Evolutionary conservation across 1,140 invertebrate genomes (phyloP).

Genomic region (Cherax quadricarinatus): DNA sequence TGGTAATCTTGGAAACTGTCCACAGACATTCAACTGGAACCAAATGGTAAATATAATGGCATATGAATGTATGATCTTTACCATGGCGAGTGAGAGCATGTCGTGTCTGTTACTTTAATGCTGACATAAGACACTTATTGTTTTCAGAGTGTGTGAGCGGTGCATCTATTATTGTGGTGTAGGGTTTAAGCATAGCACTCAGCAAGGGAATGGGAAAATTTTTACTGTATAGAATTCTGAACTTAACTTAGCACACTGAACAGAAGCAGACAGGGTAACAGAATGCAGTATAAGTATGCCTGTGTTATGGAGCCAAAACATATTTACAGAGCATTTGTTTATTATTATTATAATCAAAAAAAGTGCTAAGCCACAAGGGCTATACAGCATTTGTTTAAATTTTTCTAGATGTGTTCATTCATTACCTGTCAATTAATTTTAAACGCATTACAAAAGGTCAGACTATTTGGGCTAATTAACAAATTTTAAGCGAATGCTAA

Average conservation of each 20-base stretch:
- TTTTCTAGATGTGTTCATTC: neutral
- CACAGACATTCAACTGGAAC: neutral
- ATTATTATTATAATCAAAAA: too few species aligned
- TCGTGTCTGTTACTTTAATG: neutral
- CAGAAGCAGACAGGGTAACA: constrained; percentile 17
- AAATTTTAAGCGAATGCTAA: neutral
- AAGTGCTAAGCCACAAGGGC: neutral
- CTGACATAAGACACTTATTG: neutral
- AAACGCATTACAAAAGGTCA: neutral
- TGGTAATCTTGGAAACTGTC: neutral
- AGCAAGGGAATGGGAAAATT: neutral
- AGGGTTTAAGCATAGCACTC: neutral
- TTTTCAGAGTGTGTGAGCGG: neutral
- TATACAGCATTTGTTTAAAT: neutral
- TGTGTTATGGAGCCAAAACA: neutral
- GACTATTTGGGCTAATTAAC: neutral
- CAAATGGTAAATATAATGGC: neutral
- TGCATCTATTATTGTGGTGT: neutral
- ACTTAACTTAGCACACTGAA: constrained; percentile 3
- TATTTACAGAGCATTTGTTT: neutral
- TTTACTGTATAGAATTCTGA: constrained; percentile 3
- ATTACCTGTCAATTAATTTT: neutral
- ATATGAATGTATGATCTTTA: neutral
- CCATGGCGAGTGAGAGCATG: neutral
- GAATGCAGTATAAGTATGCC: neutral